Conservation (phyloP, 2,797 vertebrate species). For the Alauda arvensis region DNA sequence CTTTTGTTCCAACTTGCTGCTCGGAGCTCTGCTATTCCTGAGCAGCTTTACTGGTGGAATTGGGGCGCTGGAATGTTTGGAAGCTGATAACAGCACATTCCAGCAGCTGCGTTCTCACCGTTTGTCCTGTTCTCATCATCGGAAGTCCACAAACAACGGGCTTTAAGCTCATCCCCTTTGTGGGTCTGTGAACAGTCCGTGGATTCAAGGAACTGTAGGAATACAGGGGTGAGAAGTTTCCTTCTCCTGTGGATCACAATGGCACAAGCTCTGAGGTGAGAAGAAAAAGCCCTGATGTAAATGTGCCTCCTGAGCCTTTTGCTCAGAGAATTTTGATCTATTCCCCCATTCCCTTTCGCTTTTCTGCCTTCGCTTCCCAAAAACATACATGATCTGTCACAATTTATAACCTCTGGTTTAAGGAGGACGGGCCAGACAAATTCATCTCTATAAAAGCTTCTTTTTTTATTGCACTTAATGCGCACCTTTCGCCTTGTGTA, state of each 20-base stretch:
- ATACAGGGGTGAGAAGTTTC: not conserved
- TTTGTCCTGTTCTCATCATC: not conserved
- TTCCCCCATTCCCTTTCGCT: not conserved
- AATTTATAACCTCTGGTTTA: constrained; percentile 10
- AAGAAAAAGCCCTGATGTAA: not conserved
- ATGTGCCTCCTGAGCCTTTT: not conserved
- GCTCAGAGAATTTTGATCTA: not conserved
- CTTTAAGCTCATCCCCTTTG: not conserved
- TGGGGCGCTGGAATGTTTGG: not conserved
- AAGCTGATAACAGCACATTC: not conserved
- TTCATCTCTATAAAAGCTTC: constrained; percentile 34
- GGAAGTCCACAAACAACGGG: not conserved
- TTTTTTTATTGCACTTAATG: not conserved
- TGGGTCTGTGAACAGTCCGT: rapidly evolving
- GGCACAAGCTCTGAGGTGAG: rapidly evolving
- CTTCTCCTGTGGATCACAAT: not conserved
- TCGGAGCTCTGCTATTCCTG: not conserved
- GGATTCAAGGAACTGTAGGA: not conserved
- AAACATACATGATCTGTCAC: not conserved
- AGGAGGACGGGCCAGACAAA: not conserved
- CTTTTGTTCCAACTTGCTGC: not conserved
- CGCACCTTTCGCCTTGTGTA: not conserved
- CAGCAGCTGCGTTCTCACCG: not conserved
- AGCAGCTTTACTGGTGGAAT: not conserved
- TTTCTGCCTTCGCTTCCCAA: not conserved